These are phyloP conservation scores for Megalonaias nervosa DNA, from an alignment of 1,140 invertebrate species.

Conservation along the genomic window DNA sequence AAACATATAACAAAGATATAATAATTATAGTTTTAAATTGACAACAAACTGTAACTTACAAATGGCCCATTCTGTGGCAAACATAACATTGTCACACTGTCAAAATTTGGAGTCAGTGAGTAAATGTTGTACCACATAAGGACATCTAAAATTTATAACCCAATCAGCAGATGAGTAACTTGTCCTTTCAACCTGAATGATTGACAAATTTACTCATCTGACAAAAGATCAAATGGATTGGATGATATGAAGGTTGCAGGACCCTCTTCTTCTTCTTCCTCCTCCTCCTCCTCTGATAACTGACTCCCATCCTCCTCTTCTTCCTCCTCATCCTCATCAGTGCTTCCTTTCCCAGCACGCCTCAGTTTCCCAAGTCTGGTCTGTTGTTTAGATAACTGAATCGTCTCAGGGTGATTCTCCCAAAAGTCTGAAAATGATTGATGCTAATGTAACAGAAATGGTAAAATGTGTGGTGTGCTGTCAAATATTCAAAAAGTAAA, in stretches of 20 bases:
- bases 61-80: too few relatives aligned
- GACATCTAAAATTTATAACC: too few relatives aligned
- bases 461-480: background rate
- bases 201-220: conserved; percentile 2
- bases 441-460: background rate
- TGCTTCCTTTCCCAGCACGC: conserved; percentile 15
- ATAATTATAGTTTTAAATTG: too few relatives aligned
- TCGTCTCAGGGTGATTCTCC: conserved; percentile 36
- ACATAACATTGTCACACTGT: too few relatives aligned
- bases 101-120: too few relatives aligned
- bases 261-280: conserved; percentile 1
- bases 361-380: conserved; percentile 10
- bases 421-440: conserved; percentile 34
- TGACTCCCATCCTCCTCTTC: conserved; percentile 19
- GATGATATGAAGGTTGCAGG: conserved; percentile 5
- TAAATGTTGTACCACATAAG: too few relatives aligned
- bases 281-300: background rate
- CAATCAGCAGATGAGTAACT: too few relatives aligned
- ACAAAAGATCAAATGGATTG: conserved; percentile 40
- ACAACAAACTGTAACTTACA: too few relatives aligned
- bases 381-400: conserved; percentile 25
- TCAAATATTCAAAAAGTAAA: background rate
- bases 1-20: too few relatives aligned
- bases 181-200: too few relatives aligned
- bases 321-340: conserved; percentile 15